These are phyloP conservation scores for Zygogramma bicolorata DNA, from an alignment of 2,888 invertebrate species.

Conservation along the genomic window DNA sequence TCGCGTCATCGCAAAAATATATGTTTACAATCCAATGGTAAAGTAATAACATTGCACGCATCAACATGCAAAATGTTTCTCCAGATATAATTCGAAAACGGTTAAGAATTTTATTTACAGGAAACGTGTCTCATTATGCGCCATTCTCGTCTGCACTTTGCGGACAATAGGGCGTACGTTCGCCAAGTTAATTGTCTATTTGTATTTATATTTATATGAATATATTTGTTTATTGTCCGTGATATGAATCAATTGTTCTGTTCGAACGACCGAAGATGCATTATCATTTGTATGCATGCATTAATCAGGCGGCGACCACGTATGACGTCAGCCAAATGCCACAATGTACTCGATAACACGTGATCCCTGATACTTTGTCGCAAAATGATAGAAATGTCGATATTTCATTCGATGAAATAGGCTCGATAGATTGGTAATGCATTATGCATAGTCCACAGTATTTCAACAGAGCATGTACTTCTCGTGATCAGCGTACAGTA, in stretches of 20 bases:
- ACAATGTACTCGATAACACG: not conserved
- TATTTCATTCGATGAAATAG: too few relatives aligned
- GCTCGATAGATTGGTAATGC: too few relatives aligned
- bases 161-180: slow-evolving; percentile 45
- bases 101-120: slow-evolving; percentile 37
- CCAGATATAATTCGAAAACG: slow-evolving; percentile 9
- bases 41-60: not conserved
- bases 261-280: slow-evolving; percentile 41
- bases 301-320: slow-evolving; percentile 8
- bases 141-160: slow-evolving; percentile 31
- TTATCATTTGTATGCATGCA: slow-evolving; percentile 23
- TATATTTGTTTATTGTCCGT: slow-evolving; percentile 43
- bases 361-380: not conserved
- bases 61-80: slow-evolving; percentile 8
- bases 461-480: too few relatives aligned
- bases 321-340: slow-evolving; percentile 1
- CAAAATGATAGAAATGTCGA: not conserved
- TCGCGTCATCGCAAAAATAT: slow-evolving; percentile 7
- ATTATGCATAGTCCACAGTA: too few relatives aligned
- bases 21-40: slow-evolving; percentile 5
- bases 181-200: slow-evolving; percentile 38
- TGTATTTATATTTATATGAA: slow-evolving; percentile 36
- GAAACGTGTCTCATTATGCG: slow-evolving; percentile 39
- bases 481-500: too few relatives aligned
- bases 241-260: slow-evolving; percentile 47